Evolutionary conservation across 2,797 vertebrate species (phyloP), one percentile per base, ranked within the genome.

Genomic region (Enteromius radiatus): DNA sequence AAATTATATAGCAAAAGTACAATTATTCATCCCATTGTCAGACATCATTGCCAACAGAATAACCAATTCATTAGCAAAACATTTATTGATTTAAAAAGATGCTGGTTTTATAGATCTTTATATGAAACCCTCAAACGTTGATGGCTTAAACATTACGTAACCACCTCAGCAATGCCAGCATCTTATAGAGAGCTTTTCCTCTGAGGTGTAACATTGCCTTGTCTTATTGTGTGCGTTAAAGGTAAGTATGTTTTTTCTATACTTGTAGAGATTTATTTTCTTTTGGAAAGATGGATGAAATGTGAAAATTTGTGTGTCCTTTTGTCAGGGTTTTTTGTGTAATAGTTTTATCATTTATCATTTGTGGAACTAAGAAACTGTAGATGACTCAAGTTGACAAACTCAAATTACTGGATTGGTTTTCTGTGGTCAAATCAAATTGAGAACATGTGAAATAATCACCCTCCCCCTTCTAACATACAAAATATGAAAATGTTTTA

Each of bases 221-320:
- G 38, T 84, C 83, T 85, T 87, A 74, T 83, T 86, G 86, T 89
- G 87, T 84, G 88, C 86, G 89, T 90, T 91, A 86, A 94, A 94
- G 94, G 94, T 96, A 96, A 96, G 95, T 96, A 95, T 95, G 90
- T 84, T 90, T 81, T 83, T 88, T 78, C 81, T 76, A 54, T 56
- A 43, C 19, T 54, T 91, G 89, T 89, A 89, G 38, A 87, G 85
- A 86, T 74, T 54, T 74, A 85, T 89, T 83, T 68, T 89, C 85
- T 81, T 86, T 84, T 89, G 78, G 86, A 38, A 64, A 75, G 85
- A 84, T 85, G 23, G 64, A 83, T 84, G 49, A 67, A 87, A 81
- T 74, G 33, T 28, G 19, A 47, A 45, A 19, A n/a, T 45, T 77
- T 79, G 17, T 82, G 33, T 78, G 52, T 54, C 41, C 6, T 41